Evolutionary conservation across 1,140 invertebrate genomes (phyloP).

Genomic region (Sminthurides bifidus): DNA sequence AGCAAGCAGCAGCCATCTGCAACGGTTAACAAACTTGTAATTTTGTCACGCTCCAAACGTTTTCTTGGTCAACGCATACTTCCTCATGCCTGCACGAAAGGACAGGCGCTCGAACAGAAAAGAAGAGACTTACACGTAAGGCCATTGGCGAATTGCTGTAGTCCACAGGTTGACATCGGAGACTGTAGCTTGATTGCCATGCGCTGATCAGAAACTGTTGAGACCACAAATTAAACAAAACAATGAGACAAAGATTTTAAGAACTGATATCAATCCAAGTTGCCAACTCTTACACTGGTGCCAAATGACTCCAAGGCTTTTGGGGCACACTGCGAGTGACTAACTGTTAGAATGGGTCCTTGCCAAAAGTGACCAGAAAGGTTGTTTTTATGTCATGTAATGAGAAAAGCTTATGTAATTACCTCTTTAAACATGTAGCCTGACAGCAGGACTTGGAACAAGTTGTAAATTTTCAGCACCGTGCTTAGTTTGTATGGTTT

Average conservation of each 20-base stretch:
- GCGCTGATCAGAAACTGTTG: constrained; percentile 48
- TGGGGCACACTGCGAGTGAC: not conserved
- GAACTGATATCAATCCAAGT: no score
- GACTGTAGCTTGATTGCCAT: constrained; percentile 56
- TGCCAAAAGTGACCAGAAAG: no score
- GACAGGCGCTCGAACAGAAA: not conserved
- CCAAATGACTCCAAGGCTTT: no score
- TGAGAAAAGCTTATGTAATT: no score
- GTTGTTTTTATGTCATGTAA: constrained; percentile 2
- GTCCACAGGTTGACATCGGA: constrained; percentile 72
- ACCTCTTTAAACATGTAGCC: constrained; percentile 38
- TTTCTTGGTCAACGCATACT: no score
- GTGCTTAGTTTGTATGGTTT: constrained; percentile 36
- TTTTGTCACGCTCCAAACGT: no score
- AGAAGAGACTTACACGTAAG: constrained; percentile 51
- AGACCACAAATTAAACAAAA: not conserved
- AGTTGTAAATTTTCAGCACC: constrained; percentile 40
- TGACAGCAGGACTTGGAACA: constrained; percentile 37
- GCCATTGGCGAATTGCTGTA: constrained; percentile 56
- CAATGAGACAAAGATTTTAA: no score
- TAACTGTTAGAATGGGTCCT: no score
- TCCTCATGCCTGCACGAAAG: no score
- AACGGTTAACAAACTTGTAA: no score
- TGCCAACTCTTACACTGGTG: no score
- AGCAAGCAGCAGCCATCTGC: constrained; percentile 81